A percentile compares a stretch with the other conserved stretches of the same genome.
Evolutionary conservation across 2,888 invertebrate genomes (phyloP).

Genomic region (Lasioglossum morio): DNA sequence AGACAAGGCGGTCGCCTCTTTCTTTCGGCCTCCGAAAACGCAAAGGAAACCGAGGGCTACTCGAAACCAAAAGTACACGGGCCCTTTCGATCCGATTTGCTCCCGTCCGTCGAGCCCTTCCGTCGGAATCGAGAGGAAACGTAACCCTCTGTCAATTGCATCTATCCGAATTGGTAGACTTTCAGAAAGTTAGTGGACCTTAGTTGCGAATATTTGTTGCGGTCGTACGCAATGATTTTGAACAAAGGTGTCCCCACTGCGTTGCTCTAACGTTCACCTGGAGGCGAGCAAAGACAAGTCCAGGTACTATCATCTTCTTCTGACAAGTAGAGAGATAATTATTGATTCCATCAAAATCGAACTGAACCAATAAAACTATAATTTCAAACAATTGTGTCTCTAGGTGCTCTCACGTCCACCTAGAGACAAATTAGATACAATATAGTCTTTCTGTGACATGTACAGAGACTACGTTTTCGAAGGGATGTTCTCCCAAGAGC

Average conservation of each 20-base stretch:
- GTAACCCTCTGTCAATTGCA: neutral
- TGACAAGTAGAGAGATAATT: neutral
- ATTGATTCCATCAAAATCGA: no score
- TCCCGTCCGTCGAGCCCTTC: neutral
- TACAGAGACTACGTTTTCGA: neutral
- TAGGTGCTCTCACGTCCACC: no score
- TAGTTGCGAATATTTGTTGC: no score
- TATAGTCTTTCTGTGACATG: neutral
- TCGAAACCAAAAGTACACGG: neutral
- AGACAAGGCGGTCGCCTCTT: constrained; percentile 13
- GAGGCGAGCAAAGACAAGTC: neutral
- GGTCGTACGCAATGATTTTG: neutral
- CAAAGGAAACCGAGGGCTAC: neutral
- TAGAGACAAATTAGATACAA: neutral
- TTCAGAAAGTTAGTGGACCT: neutral
- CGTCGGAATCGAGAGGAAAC: neutral
- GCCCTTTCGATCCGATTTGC: neutral
- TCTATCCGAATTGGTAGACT: neutral
- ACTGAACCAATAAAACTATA: no score
- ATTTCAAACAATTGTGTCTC: no score
- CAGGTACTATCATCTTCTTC: neutral
- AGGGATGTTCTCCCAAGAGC: neutral
- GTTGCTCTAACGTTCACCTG: no score
- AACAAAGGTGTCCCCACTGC: no score
- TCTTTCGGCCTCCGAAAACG: neutral